Base-by-base conservation (phyloP, 2,113 vertebrate genomes). In the Dipodomys merriami region DNA sequence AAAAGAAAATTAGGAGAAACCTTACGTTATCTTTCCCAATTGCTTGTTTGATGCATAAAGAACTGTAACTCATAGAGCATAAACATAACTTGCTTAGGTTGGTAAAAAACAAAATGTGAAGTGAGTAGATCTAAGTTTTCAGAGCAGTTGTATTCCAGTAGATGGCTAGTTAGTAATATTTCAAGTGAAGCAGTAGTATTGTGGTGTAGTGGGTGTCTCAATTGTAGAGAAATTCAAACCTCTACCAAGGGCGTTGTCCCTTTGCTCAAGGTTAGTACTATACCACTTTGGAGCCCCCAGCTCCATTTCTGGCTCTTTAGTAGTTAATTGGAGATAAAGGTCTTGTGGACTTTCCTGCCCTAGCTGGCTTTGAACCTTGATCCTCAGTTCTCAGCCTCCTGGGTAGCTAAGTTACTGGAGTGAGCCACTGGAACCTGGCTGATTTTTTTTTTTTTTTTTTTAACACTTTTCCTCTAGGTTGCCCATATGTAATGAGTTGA, bases 161-260 rank as follows among this genome's bases (percentile, higher is more conserved):
- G 15, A 71, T 93, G 72, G n/a, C 53, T 86, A 88, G 83, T 93
- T 79, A 92, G 19, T 95, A 69, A 78, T 96, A 68, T 90, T 62
- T 93, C 86, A 84, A 49, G 49, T 64, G 72, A 91, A 91, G 12
- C 57, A 84, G 2, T 90, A 71, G 39, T 93, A 44, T 89, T 91
- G 84, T 93, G 49, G 19, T 93, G 16, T 90, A 83, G n/a, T 71
- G 2, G 6, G 20, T 72, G 9, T 94, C 62, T 74, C 18, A 91
- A 90, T 87, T 94, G 25, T 94, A 33, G 49, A 90, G 57, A 91
- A 82, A 78, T 60, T 13, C 3, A 15, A 27, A 88, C 25, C 27
- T 90, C 9, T 90, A 68, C 46, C 13, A 6, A 30, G 53, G 53
- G 53, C 15, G 53, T 57, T 57, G 53, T 57, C 53, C 49, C 53